Percentiles rank a stretch among this genome's conserved stretches.
These are phyloP conservation scores for Taeniopygia guttata DNA, from an alignment of 2,797 vertebrate genomes.

Conservation along the genomic window DNA sequence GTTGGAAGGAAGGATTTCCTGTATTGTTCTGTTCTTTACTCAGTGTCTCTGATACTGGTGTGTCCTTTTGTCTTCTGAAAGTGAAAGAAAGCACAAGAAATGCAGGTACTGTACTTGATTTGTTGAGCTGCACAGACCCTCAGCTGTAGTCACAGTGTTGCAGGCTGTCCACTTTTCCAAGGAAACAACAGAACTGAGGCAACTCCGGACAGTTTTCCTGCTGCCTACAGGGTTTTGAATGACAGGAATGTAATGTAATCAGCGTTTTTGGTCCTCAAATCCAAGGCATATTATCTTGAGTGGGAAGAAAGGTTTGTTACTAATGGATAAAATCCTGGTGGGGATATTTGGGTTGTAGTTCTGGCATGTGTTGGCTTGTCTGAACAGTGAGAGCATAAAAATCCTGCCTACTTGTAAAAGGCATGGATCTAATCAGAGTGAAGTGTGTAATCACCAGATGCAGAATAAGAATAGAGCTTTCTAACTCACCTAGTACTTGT, in stretches of 20 bases:
- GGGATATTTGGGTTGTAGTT: neutral
- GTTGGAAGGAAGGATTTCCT: conserved; percentile 32
- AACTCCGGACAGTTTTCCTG: neutral
- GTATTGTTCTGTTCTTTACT: conserved; percentile 20
- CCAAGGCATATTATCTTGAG: neutral
- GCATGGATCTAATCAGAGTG: neutral
- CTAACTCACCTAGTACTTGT: neutral
- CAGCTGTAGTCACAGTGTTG: neutral
- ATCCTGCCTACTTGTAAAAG: neutral
- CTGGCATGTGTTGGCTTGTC: conserved; percentile 1
- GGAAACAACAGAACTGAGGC: neutral
- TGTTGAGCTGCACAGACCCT: neutral
- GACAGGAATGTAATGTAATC: conserved; percentile 23
- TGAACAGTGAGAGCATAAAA: neutral
- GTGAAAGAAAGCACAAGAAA: neutral
- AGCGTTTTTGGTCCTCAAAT: neutral
- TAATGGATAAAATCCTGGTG: conserved; percentile 11
- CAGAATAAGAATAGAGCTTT: neutral
- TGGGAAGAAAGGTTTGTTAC: neutral
- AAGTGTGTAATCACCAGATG: neutral
- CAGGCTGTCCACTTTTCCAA: neutral
- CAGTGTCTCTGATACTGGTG: neutral
- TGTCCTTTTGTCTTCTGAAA: neutral
- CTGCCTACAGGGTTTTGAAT: neutral
- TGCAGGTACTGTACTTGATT: neutral